phyloP scores from a whole-genome alignment of 2,113 vertebrate genomes.

The Diphyllodes magnificus region DNA sequence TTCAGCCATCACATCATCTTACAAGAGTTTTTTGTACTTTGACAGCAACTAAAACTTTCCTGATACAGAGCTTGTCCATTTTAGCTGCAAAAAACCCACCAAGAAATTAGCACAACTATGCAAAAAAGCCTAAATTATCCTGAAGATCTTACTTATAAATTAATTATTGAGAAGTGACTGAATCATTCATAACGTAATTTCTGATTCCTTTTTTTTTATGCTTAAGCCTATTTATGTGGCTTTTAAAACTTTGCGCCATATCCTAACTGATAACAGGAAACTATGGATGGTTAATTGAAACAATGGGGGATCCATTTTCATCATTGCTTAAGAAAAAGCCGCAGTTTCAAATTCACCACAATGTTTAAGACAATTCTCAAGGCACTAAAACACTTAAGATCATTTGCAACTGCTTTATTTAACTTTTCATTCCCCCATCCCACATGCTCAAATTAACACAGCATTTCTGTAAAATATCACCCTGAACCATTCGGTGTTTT shows the following conservation, averaged over 20 bases:
- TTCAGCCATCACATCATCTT: background rate
- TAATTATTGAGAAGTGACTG: background rate
- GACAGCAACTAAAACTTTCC: background rate
- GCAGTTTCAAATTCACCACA: background rate
- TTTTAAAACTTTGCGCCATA: background rate
- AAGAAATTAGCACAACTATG: background rate
- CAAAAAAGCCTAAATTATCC: background rate
- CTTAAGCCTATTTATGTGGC: background rate
- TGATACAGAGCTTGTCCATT: background rate
- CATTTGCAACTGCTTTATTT: background rate
- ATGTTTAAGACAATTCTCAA: background rate
- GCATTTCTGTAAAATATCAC: background rate
- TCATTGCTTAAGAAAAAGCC: background rate
- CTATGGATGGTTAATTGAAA: background rate
- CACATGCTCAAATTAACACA: background rate
- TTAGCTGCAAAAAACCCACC: background rate
- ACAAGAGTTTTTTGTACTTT: background rate
- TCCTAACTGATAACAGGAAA: background rate
- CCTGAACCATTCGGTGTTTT: background rate
- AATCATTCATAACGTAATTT: background rate
- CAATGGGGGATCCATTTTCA: background rate
- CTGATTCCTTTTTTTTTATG: no score
- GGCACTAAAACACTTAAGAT: background rate
- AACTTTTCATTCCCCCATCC: background rate
- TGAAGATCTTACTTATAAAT: background rate